phyloP scores from a whole-genome alignment of 2,888 invertebrate genomes.

The Cataglyphis livida region DNA sequence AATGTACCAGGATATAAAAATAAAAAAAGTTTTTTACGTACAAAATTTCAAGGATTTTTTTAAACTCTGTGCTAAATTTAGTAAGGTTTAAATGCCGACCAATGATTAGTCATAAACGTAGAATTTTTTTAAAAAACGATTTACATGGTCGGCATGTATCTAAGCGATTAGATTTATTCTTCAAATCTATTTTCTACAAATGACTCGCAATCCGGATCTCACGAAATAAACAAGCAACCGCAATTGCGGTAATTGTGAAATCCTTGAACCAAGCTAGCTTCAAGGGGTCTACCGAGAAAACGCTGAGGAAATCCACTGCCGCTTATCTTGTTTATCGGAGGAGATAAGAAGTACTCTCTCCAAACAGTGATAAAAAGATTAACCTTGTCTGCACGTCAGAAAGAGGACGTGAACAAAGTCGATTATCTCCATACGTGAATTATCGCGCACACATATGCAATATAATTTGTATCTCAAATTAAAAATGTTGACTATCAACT shows the following conservation, averaged over 20 bases:
- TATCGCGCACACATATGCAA: no score
- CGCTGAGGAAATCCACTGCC: conserved; percentile 2
- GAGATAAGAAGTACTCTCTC: conserved; percentile 14
- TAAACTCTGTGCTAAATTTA: background rate
- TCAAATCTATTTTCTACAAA: background rate
- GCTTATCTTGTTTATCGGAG: conserved; percentile 43
- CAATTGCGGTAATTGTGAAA: conserved; percentile 36
- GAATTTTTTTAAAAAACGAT: background rate
- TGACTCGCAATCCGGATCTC: background rate
- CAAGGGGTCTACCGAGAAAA: conserved; percentile 16
- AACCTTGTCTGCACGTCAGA: conserved; percentile 9
- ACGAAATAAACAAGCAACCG: background rate
- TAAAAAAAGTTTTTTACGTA: background rate
- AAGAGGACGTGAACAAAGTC: background rate
- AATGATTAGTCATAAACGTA: background rate
- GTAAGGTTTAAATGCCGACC: background rate
- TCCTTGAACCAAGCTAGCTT: background rate
- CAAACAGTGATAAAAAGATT: conserved; percentile 42
- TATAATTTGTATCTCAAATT: background rate
- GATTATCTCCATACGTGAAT: background rate
- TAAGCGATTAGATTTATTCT: background rate
- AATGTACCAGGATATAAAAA: background rate
- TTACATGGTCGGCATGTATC: background rate
- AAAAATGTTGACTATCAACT: background rate
- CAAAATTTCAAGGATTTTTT: background rate